Evolutionary conservation across 2,888 invertebrate species (phyloP), one percentile per base, ranked within the genome.

Genomic region (Tiliacea aurago): DNA sequence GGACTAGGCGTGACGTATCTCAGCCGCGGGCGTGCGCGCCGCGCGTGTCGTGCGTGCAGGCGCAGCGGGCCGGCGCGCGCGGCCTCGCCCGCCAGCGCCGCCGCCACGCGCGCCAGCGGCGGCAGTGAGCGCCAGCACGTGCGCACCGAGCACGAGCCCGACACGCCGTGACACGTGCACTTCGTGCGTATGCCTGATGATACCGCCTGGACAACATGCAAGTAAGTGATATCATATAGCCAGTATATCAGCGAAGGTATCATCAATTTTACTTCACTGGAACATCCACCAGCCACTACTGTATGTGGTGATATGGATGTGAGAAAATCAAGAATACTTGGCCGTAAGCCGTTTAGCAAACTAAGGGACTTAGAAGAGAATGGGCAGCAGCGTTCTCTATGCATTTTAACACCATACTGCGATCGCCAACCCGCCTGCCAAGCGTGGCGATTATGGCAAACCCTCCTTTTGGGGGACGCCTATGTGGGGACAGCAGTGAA

Each of bases 151-250:
- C 98, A 98, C 67, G 98, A 98, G 0, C 98, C 98, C 20, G 98
- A 98, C 73, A 98, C 98, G 53, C 98, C 98, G 94, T 98, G 98
- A 88, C 98, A 98, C 90, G 98, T 98, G 96, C 98, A 98, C 90
- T 98, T 96, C 11, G 96, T 96, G 49, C 95, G 95, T 95, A 96
- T 95, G 97, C 88, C 94, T 58, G 87, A 84, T 0, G 95, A 94
- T 78, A 98, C 97, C 73, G 97, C 96, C 98, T 98, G 90, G 13
- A 18, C 33, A 45, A 63, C 20, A 23, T 10, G 15, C 18, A 28
- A 9, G 51, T 72, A 53, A 64, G 41, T 59, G 4, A 13, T 41
- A 43, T 37, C 10, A n/a, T 18, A n/a, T 23, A 51, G 43, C n/a
- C 11, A 47, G n/a, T 13, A 37, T 45, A 56, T 56, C 37, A 28